phyloP scores from a whole-genome alignment of 2,888 invertebrate genomes.

The Atherix ibis region DNA sequence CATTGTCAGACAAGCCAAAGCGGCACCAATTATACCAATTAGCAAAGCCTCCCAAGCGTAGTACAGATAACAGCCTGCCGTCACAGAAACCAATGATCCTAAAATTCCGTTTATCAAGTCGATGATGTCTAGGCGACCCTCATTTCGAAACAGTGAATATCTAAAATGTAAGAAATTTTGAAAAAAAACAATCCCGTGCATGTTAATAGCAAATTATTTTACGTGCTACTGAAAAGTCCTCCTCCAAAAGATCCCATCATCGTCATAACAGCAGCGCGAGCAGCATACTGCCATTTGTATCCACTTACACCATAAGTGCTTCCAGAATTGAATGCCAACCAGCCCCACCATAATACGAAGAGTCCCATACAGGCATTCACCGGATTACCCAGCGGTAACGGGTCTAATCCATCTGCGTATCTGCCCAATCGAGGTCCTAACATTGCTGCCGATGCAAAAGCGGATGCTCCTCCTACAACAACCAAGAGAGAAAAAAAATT shows the following conservation, averaged over 20 bases:
- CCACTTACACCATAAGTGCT: slow-evolving; percentile 67
- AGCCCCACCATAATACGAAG: slow-evolving; percentile 93
- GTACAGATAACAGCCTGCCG: slow-evolving; percentile 77
- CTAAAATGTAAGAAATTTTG: slow-evolving; percentile 20
- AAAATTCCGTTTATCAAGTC: slow-evolving; percentile 79
- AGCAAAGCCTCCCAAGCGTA: slow-evolving; percentile 73
- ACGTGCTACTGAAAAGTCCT: slow-evolving; percentile 46
- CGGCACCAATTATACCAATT: slow-evolving; percentile 65
- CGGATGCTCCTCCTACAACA: slow-evolving; percentile 48
- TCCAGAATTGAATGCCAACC: slow-evolving; percentile 90
- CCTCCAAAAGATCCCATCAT: slow-evolving; percentile 86
- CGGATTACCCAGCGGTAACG: slow-evolving; percentile 69
- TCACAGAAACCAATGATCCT: slow-evolving; percentile 74
- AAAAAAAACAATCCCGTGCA: neutral
- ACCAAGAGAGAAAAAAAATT: slow-evolving; percentile 2
- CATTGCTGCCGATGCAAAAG: slow-evolving; percentile 79
- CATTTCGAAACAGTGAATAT: slow-evolving; percentile 48
- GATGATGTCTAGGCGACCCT: slow-evolving; percentile 63
- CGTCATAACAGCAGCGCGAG: slow-evolving; percentile 76
- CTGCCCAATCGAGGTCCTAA: slow-evolving; percentile 75
- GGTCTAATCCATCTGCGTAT: slow-evolving; percentile 59
- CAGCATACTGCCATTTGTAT: slow-evolving; percentile 82
- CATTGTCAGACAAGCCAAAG: slow-evolving; percentile 51
- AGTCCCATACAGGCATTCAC: slow-evolving; percentile 85
- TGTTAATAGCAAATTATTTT: slow-evolving; percentile 16